Base-by-base conservation (phyloP, 2,888 invertebrate species). In the Adineta ricciae region DNA sequence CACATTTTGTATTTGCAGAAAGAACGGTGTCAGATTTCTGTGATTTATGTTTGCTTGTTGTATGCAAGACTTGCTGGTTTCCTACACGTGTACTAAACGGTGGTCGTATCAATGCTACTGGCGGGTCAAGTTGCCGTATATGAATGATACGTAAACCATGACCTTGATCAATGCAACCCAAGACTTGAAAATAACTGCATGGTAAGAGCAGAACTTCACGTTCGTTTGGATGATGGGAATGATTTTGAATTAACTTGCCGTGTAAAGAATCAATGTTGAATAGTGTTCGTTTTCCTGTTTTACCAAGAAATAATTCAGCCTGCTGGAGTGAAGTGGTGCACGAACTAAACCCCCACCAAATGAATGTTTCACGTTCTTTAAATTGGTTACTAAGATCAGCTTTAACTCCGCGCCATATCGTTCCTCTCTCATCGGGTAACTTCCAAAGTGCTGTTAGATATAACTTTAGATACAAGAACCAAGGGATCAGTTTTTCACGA, bases 401-500 rank as follows among this genome's bases (percentile, higher is more conserved):
- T 56, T 56, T 56, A 21, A 56, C n/a, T n/a, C 56, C 56, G 24
- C 56, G 56, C 56, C 56, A 56, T 4, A 56, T n/a, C 24, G 56
- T 56, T 16, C n/a, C 56, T 56, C n/a, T 9, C 5, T 16, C 56
- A 56, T 56, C 56, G 21, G 56, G 56, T 56, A 56, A 56, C 11
- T 56, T 56, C 56, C 56, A 56, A n/a, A 56, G 56, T n/a, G 56
- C 56, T n/a, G 56, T 56, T 56, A 56, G 24, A 56, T n/a, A 56
- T 56, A 56, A 56, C 11, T 56, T 56, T n/a, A 56, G 24, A 56
- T 56, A 56, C 5, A 11, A 46, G 11, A 46, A 46, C 46, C 46
- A 46, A 46, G 46, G 46, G 11, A 46, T 11, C 11, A 46, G 11
- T 8, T 46, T 5, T 46, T 11, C 46, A 46, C 46, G 46, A 46